phyloP scores from a whole-genome alignment of 2,888 invertebrate genomes.

The Drosophila sordidula region DNA sequence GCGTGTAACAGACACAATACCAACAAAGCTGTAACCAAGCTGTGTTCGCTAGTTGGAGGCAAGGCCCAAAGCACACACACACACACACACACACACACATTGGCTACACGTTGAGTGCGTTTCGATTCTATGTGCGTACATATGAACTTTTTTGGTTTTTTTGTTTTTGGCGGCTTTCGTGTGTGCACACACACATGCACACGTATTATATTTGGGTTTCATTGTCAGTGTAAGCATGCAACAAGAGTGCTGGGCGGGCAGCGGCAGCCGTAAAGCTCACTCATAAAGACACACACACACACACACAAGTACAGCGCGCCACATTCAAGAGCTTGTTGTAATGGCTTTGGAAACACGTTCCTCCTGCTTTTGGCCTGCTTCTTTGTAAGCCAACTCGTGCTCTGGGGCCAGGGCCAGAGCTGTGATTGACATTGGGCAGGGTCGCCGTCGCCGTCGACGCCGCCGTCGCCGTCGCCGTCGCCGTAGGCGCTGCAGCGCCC shows the following conservation, averaged over 20 bases:
- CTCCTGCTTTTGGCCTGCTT: slow-evolving; percentile 72
- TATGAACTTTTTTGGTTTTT: slow-evolving; percentile 29
- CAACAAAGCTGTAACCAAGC: slow-evolving; percentile 67
- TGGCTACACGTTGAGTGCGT: slow-evolving; percentile 51
- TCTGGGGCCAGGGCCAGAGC: slow-evolving; percentile 51
- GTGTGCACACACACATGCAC: slow-evolving; percentile 11
- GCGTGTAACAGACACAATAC: slow-evolving; percentile 59
- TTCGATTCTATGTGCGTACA: slow-evolving; percentile 56
- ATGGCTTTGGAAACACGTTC: slow-evolving; percentile 68
- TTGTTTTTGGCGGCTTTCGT: slow-evolving; percentile 46
- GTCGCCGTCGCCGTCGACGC: slow-evolving; percentile 47
- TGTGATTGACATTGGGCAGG: slow-evolving; percentile 76
- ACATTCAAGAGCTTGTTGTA: slow-evolving; percentile 59
- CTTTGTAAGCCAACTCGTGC: slow-evolving; percentile 58
- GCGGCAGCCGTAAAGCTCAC: slow-evolving; percentile 48
- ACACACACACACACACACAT: slow-evolving; percentile 27
- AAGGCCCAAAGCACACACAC: slow-evolving; percentile 49
- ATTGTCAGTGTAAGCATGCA: slow-evolving; percentile 58
- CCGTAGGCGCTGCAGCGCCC: slow-evolving; percentile 20
- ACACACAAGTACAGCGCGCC: slow-evolving; percentile 19
- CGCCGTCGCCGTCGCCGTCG: slow-evolving; percentile 42
- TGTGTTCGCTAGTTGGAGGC: slow-evolving; percentile 55
- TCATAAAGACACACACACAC: slow-evolving; percentile 37
- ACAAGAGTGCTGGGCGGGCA: slow-evolving; percentile 32
- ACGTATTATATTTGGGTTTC: slow-evolving; percentile 41